phyloP scores from a whole-genome alignment of 2,888 invertebrate species.

The Agrochola lychnidis region DNA sequence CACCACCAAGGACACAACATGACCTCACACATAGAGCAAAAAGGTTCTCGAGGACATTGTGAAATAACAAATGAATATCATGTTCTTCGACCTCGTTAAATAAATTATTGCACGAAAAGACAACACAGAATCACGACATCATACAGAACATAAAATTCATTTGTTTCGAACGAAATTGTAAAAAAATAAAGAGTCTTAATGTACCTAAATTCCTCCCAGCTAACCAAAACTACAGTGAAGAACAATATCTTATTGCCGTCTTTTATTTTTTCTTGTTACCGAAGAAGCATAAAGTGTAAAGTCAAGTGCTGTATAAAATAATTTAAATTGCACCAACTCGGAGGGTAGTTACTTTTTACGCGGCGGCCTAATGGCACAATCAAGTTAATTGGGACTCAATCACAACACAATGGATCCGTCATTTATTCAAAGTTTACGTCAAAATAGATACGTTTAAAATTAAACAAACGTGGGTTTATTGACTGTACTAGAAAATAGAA shows the following conservation, averaged over 20 bases:
- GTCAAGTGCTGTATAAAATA: slow-evolving; percentile 9
- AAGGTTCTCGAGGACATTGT: neutral
- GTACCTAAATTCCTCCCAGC: neutral
- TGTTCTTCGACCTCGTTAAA: neutral
- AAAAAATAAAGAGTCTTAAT: neutral
- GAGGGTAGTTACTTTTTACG: slow-evolving; percentile 42
- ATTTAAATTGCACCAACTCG: slow-evolving; percentile 1
- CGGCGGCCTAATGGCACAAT: slow-evolving; percentile 17
- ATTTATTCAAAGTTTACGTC: slow-evolving; percentile 39
- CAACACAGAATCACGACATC: neutral
- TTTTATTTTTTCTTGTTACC: neutral
- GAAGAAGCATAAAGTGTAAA: neutral
- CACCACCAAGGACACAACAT: neutral
- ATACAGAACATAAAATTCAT: neutral
- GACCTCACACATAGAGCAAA: neutral
- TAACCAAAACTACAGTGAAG: neutral
- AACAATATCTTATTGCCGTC: neutral
- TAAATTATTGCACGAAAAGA: neutral
- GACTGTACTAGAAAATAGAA: neutral
- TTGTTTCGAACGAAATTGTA: neutral
- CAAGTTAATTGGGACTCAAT: slow-evolving; percentile 62
- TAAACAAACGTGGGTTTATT: neutral
- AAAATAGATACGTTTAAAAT: slow-evolving; percentile 3
- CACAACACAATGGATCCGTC: slow-evolving; percentile 50
- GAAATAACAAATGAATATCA: neutral